A percentile compares a stretch with the other conserved stretches of the same genome.
Conservation (phyloP, 2,888 invertebrate genomes). For the Chymomyza caudatula region DNA sequence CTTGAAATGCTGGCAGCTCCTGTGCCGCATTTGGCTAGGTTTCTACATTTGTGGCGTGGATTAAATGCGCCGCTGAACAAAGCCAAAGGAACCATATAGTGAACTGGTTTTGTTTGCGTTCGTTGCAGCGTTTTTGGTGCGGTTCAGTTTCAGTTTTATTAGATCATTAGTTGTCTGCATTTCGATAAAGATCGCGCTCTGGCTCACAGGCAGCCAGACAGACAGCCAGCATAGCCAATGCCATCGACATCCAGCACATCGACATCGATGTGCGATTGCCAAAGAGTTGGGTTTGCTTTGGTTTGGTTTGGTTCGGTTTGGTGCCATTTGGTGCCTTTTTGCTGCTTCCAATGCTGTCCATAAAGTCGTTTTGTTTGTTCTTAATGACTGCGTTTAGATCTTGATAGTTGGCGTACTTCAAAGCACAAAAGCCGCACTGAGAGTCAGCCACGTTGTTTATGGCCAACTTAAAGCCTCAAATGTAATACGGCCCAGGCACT, state of each 20-base stretch:
- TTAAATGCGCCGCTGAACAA: neutral
- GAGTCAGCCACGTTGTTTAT: constrained; percentile 60
- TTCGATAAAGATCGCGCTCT: constrained; percentile 72
- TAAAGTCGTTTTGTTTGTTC: constrained; percentile 73
- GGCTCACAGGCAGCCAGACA: neutral
- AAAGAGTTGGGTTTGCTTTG: constrained; percentile 38
- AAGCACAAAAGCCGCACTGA: constrained; percentile 59
- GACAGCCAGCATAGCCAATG: constrained; percentile 1
- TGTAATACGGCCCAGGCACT: constrained; percentile 17
- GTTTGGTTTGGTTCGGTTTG: constrained; percentile 32
- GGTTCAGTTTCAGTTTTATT: constrained; percentile 72
- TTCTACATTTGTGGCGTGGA: constrained; percentile 3
- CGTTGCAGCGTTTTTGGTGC: constrained; percentile 30
- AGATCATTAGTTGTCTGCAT: constrained; percentile 77
- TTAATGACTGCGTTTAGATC: constrained; percentile 74
- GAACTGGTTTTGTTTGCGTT: constrained; percentile 44
- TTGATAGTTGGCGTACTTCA: constrained; percentile 71
- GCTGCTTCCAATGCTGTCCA: constrained; percentile 61
- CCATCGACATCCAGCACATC: constrained; percentile 21
- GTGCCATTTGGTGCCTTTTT: constrained; percentile 28
- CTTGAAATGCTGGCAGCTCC: constrained; percentile 12
- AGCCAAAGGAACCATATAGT: neutral
- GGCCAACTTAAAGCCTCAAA: constrained; percentile 18
- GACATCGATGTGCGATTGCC: constrained; percentile 56
- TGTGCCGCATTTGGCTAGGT: constrained; percentile 3